A percentile compares a stretch with the other conserved stretches of the same genome.
These are phyloP conservation scores for Hyaena hyaena DNA, from an alignment of 2,113 vertebrate genomes.

Conservation along the genomic window DNA sequence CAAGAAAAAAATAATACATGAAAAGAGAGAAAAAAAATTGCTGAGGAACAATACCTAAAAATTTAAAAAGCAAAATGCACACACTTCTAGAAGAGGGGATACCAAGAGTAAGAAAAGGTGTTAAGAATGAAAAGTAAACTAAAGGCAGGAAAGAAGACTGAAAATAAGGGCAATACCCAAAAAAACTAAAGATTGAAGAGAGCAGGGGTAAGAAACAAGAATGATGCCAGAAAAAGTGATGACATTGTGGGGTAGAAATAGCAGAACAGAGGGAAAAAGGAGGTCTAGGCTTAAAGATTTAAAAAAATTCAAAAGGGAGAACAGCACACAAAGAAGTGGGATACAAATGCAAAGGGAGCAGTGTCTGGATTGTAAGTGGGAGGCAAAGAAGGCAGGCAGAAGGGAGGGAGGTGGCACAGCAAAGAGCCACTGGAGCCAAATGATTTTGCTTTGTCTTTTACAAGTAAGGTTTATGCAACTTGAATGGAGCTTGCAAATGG, in stretches of 20 bases:
- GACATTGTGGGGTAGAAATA: neutral
- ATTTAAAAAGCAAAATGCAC: neutral
- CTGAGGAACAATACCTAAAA: neutral
- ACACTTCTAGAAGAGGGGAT: neutral
- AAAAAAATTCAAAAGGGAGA: neutral
- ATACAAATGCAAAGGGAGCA: neutral
- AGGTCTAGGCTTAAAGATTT: neutral
- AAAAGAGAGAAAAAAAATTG: neutral
- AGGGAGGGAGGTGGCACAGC: neutral
- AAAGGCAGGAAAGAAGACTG: neutral
- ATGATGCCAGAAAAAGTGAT: neutral
- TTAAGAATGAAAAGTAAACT: neutral
- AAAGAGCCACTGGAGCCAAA: neutral
- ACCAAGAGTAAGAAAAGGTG: neutral
- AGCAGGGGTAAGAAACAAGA: neutral
- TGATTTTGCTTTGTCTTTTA: conserved; percentile 40
- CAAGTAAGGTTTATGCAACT: conserved; percentile 4
- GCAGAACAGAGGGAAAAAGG: neutral
- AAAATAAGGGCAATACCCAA: neutral
- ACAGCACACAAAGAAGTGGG: neutral
- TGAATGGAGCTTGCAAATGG: conserved; percentile 43
- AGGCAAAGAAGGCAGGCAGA: accelerated
- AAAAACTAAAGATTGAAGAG: neutral
- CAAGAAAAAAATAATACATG: neutral
- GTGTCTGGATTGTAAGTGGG: neutral